Evolutionary conservation across 2,797 vertebrate species (phyloP).

Genomic region (Craterocephalus amniculus): DNA sequence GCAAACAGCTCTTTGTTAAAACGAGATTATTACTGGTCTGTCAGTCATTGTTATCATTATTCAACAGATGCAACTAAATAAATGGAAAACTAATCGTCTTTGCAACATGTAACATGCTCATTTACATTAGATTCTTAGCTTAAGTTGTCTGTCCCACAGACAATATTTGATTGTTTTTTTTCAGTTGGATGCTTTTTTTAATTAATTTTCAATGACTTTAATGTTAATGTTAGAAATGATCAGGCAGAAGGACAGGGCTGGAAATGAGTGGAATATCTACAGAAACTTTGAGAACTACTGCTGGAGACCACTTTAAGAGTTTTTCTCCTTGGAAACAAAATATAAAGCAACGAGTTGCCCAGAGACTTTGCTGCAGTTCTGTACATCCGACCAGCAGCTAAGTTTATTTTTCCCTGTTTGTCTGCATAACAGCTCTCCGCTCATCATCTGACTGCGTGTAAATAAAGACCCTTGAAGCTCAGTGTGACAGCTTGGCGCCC

Average conservation of each 20-base stretch:
- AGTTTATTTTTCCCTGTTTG: background rate
- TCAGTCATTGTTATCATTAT: background rate
- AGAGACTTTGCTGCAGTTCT: background rate
- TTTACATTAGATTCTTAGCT: no score
- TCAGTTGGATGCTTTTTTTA: background rate
- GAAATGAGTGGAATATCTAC: background rate
- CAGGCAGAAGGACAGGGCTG: background rate
- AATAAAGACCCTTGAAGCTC: constrained; percentile 8
- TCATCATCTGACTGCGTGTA: constrained; percentile 2
- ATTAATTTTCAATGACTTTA: background rate
- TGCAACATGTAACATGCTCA: background rate
- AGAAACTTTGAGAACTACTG: background rate
- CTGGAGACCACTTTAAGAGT: background rate
- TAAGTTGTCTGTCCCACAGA: background rate
- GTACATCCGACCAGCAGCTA: background rate
- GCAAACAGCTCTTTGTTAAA: background rate
- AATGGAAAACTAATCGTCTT: background rate
- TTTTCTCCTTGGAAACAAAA: background rate
- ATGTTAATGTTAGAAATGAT: background rate
- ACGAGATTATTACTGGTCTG: background rate
- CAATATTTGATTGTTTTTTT: background rate
- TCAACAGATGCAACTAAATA: background rate
- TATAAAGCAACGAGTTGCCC: background rate
- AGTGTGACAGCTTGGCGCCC: constrained; percentile 5
- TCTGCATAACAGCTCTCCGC: constrained; percentile 8